Evolutionary conservation across 2,113 vertebrate genomes (phyloP), one percentile per base, ranked within the genome.

Genomic region (Falco punctatus): DNA sequence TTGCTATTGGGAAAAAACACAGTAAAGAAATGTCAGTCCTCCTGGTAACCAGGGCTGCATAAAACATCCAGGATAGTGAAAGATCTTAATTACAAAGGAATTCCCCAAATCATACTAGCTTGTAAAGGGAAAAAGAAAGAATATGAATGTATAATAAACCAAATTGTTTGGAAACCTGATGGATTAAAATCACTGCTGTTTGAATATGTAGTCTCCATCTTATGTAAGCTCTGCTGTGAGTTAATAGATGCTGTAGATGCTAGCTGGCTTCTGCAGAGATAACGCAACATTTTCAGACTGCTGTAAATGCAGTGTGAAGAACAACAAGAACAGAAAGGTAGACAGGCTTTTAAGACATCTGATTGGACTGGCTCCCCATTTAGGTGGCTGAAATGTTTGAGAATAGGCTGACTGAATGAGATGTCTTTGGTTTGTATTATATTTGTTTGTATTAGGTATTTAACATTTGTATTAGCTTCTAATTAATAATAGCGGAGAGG

Each of bases 181-280:
- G 51, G 24, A 58, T 82, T 86, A n/a, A 95, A 87, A 94, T 44
- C 32, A 59, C 86, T 78, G 38, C 44, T 52, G 10, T 92, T 92
- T 82, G 78, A 52, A 21, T 77, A 28, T n/a, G 35, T 54, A 46
- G 32, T 86, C 61, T 90, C 58, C 62, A 48, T 70, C 49, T 95
- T 96, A 95, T 57, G 55, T 92, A 94, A 92, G 74, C 58, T 90
- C 24, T 14, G 23, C 52, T 66, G 64, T 0, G 1, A 83, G 32
- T 85, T 66, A 92, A 54, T 48, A 77, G 71, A 62, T 82, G 49
- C 73, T 91, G 52, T 85, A 85, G 70, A 87, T 73, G 32, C 61
- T 95, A 83, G 67, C 71, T 92, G 67, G 75, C 20, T 88, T 95
- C 87, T 94, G 90, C 92, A 86, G 74, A 83, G 58, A 93, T 38